Percentiles rank a stretch among this genome's conserved stretches.
Conservation (phyloP, 2,113 vertebrate genomes). For the Ageneiosus marmoratus region DNA sequence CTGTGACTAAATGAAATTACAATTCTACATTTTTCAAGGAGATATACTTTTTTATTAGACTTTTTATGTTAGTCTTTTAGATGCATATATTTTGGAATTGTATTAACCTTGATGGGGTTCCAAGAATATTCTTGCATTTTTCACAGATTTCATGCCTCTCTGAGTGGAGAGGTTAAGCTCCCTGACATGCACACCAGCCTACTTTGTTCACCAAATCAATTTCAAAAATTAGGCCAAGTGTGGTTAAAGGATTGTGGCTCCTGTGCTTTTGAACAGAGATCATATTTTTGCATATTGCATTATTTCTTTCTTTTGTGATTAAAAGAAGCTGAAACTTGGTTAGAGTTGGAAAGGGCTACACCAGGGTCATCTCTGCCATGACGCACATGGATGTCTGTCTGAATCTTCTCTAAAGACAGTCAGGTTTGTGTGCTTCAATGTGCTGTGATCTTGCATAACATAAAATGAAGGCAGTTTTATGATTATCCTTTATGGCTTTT, state of each 20-base stretch:
- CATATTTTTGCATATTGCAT: neutral
- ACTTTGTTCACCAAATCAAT: slow-evolving; percentile 22
- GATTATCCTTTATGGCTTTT: neutral
- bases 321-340: neutral
- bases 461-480: neutral
- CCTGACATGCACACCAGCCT: neutral
- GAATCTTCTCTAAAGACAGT: slow-evolving; percentile 6
- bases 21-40: neutral
- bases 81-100: neutral
- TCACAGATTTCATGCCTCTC: slow-evolving; percentile 20
- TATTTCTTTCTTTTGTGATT: slow-evolving; percentile 35
- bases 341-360: neutral
- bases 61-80: neutral
- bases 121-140: slow-evolving; percentile 30
- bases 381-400: slow-evolving; percentile 19
- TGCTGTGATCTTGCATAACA: neutral
- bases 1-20: neutral
- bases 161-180: slow-evolving; percentile 6
- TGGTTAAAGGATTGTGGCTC: neutral
- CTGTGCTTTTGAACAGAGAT: slow-evolving; percentile 1
- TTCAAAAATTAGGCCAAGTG: slow-evolving; percentile 25
- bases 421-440: neutral
- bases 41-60: neutral
- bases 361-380: slow-evolving; percentile 21
- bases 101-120: neutral